Percentiles rank a stretch among this genome's conserved stretches.
Evolutionary conservation across 1,140 invertebrate genomes (phyloP).

Genomic region (Drosophila equinoxialis): DNA sequence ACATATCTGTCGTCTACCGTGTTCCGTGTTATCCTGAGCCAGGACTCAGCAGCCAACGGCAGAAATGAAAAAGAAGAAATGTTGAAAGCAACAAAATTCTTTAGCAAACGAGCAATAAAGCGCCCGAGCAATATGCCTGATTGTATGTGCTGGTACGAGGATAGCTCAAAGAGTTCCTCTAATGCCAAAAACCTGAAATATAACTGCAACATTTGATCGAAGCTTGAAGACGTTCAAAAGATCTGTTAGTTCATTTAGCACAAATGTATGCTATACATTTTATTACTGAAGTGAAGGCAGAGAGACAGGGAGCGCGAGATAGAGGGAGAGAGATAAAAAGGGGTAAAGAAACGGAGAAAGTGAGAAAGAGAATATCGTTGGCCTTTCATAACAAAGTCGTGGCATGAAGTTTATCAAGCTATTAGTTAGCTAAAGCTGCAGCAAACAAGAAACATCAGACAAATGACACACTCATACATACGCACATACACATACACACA

Average conservation of each 20-base stretch:
- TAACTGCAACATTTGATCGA: too few relatives aligned
- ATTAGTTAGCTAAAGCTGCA: slow-evolving; percentile 59
- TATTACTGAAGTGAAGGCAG: too few relatives aligned
- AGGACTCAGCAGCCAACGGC: slow-evolving; percentile 22
- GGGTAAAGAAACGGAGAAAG: neutral
- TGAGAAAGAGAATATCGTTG: neutral
- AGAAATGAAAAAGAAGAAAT: slow-evolving; percentile 31
- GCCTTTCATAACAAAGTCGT: slow-evolving; percentile 12
- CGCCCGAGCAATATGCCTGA: slow-evolving; percentile 13
- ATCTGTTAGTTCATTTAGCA: neutral
- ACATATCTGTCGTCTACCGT: slow-evolving; percentile 49
- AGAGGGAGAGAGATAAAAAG: neutral
- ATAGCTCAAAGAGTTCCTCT: neutral
- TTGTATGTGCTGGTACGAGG: neutral
- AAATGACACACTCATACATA: too few relatives aligned
- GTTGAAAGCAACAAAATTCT: slow-evolving; percentile 50
- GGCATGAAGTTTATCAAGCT: slow-evolving; percentile 69
- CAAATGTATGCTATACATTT: slow-evolving; percentile 16
- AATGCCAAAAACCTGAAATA: too few relatives aligned
- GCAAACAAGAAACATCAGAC: slow-evolving; percentile 40
- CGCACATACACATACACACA: slow-evolving; percentile 6
- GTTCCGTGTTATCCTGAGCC: slow-evolving; percentile 13
- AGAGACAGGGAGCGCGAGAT: too few relatives aligned
- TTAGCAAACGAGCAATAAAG: slow-evolving; percentile 68
- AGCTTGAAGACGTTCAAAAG: too few relatives aligned